A percentile compares a stretch with the other conserved stretches of the same genome.
Conservation (phyloP, 2,888 invertebrate genomes). For the Stictocephala bisonia region DNA sequence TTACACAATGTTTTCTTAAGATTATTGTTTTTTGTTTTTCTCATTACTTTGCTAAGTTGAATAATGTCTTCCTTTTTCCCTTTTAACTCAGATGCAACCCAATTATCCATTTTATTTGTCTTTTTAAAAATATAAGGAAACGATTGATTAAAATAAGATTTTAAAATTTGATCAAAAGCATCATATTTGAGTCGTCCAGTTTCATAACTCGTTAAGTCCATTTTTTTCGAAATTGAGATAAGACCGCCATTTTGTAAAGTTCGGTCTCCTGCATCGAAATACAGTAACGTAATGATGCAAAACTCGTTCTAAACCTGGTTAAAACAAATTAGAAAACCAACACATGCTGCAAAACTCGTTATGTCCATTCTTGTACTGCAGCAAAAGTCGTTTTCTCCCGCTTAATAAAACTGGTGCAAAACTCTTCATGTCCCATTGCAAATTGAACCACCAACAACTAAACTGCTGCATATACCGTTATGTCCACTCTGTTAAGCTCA, state of each 20-base stretch:
- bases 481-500: constrained; percentile 13
- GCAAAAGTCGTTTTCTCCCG: constrained; percentile 24
- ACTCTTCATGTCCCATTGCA: constrained; percentile 37
- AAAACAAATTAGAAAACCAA: constrained; percentile 34
- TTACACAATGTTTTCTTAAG: too few relatives aligned
- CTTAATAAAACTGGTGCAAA: constrained; percentile 36
- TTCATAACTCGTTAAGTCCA: background rate
- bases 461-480: constrained; percentile 30
- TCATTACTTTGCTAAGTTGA: too few relatives aligned
- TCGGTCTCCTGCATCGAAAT: constrained; percentile 23
- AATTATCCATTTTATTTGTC: too few relatives aligned
- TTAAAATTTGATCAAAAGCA: too few relatives aligned
- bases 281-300: too few relatives aligned
- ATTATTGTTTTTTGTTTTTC: too few relatives aligned
- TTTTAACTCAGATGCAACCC: too few relatives aligned
- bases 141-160: too few relatives aligned
- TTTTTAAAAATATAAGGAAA: too few relatives aligned
- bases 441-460: constrained; percentile 24
- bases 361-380: constrained; percentile 34
- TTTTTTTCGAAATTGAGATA: constrained; percentile 27
- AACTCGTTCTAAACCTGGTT: constrained; percentile 18
- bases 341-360: constrained; percentile 26
- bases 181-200: too few relatives aligned
- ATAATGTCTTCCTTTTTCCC: too few relatives aligned
- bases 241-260: constrained; percentile 22